Evolutionary conservation across 2,888 invertebrate species (phyloP).

Genomic region (Sacculina carcini): DNA sequence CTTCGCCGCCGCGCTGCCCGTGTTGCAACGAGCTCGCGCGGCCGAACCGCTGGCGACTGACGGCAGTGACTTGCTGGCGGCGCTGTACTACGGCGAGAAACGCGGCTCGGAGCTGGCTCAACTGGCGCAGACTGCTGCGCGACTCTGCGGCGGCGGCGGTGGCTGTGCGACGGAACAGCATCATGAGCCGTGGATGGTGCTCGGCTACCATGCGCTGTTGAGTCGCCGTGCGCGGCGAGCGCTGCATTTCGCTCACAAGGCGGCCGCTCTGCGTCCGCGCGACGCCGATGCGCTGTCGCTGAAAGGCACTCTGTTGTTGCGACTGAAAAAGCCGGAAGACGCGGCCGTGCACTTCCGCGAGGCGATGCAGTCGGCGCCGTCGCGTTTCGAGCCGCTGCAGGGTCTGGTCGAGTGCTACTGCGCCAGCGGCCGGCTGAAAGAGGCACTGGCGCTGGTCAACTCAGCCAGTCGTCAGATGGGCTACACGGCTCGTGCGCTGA

Average conservation of each 20-base stretch:
- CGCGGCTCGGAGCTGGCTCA: constrained; percentile 33
- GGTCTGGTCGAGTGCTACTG: constrained; percentile 49
- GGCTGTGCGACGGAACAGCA: constrained; percentile 19
- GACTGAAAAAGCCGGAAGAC: constrained; percentile 36
- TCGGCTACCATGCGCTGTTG: constrained; percentile 40
- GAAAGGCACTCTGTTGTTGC: constrained; percentile 37
- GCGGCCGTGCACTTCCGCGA: constrained; percentile 38
- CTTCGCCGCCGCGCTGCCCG: constrained; percentile 31
- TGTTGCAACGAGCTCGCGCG: constrained; percentile 24
- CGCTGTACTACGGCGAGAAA: constrained; percentile 31
- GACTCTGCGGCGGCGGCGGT: constrained; percentile 23
- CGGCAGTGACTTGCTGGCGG: constrained; percentile 37
- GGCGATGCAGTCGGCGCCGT: constrained; percentile 31
- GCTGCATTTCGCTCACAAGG: constrained; percentile 43
- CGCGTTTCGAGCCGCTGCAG: constrained; percentile 43
- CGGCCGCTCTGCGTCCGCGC: constrained; percentile 32
- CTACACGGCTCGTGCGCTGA: constrained; percentile 40
- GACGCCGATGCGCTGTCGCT: constrained; percentile 45
- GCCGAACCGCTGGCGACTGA: constrained; percentile 28
- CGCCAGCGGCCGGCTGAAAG: constrained; percentile 35
- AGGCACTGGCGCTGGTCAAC: constrained; percentile 42
- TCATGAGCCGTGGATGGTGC: constrained; percentile 45
- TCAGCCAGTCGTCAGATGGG: constrained; percentile 42
- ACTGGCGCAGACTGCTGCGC: constrained; percentile 25
- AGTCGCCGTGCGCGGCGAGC: constrained; percentile 37